These are phyloP conservation scores for Artemisiospiza belli DNA, from an alignment of 2,113 vertebrate genomes.

Conservation along the genomic window DNA sequence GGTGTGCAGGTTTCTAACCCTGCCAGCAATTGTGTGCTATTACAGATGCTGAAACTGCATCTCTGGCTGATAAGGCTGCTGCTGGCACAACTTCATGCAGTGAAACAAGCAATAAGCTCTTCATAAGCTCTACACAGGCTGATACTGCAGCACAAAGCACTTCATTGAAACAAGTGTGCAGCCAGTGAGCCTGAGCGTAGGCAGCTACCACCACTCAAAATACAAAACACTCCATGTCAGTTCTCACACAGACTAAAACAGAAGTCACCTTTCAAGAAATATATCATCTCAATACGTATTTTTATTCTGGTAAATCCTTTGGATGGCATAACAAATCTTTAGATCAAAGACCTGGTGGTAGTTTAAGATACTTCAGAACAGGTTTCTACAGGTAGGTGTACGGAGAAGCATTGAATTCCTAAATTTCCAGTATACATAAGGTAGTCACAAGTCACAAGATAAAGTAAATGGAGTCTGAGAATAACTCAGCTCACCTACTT, in stretches of 20 bases:
- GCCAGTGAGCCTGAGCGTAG: not conserved
- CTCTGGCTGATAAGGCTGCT: not conserved
- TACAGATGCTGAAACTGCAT: not conserved
- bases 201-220: not conserved
- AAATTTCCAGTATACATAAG: not conserved
- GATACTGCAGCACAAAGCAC: not conserved
- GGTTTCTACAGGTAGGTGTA: not conserved
- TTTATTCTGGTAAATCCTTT: not conserved
- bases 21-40: not conserved
- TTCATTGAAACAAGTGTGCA: not conserved
- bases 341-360: not conserved
- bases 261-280: not conserved
- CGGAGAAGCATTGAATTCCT: not conserved
- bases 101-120: not conserved
- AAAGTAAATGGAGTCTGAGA: not conserved
- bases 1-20: not conserved
- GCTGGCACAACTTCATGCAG: not conserved
- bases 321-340: not conserved
- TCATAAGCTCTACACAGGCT: not conserved
- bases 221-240: not conserved
- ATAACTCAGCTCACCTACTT: not conserved
- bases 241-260: not conserved
- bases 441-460: not conserved
- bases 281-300: not conserved
- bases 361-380: not conserved